Conservation (phyloP, 64 coral and sea anemone species). For the Pocillopora damicornis region DNA sequence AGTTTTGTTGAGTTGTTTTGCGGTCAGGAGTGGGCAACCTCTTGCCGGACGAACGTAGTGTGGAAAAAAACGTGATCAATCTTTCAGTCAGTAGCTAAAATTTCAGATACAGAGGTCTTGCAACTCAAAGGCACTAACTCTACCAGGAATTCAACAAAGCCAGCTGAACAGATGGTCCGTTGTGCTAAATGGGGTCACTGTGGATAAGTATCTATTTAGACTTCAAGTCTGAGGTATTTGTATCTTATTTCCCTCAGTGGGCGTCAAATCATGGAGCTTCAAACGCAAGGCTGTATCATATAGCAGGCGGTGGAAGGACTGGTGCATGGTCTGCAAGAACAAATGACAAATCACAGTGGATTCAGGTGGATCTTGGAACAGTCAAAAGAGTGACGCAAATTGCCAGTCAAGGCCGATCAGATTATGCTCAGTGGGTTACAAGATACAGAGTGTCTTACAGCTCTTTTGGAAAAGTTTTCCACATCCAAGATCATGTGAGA, state of each 20-base stretch:
- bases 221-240: background rate
- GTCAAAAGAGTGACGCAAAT: background rate
- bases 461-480: background rate
- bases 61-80: too few relatives aligned
- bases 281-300: background rate
- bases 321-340: background rate
- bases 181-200: too few relatives aligned
- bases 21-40: too few relatives aligned
- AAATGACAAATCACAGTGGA: background rate
- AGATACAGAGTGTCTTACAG: constrained; percentile 24
- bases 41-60: too few relatives aligned
- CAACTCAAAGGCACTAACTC: too few relatives aligned
- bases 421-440: constrained; percentile 2
- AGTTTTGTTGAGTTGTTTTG: too few relatives aligned
- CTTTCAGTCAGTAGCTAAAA: too few relatives aligned
- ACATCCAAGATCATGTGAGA: constrained; percentile 6
- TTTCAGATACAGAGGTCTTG: too few relatives aligned
- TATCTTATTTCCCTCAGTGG: background rate
- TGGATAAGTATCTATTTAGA: too few relatives aligned
- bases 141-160: too few relatives aligned
- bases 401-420: constrained; percentile 18
- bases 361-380: constrained; percentile 1
- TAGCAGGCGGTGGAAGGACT: background rate
- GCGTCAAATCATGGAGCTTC: background rate
- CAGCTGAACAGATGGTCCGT: too few relatives aligned